Percentiles rank a stretch among this genome's conserved stretches.
Evolutionary conservation across 2,888 invertebrate genomes (phyloP).

Genomic region (Plagiodera versicolora): DNA sequence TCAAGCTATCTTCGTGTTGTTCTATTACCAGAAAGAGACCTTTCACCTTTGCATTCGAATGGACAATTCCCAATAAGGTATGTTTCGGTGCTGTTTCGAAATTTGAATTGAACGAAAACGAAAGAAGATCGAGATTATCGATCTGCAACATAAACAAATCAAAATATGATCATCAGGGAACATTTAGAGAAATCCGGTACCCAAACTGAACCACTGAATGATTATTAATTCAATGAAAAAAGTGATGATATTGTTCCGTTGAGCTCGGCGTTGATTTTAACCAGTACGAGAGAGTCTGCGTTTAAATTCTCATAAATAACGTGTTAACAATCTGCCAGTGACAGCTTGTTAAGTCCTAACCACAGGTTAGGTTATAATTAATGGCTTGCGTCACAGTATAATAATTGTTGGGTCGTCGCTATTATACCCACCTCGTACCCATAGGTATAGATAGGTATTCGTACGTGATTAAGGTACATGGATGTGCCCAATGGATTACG

Average conservation of each 20-base stretch:
- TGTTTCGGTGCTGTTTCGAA: too few species aligned
- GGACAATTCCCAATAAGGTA: too few species aligned
- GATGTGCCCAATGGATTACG: too few species aligned
- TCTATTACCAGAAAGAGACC: too few species aligned
- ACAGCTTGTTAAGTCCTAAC: constrained; percentile 60
- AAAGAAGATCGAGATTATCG: too few species aligned
- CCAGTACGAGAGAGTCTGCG: constrained; percentile 46
- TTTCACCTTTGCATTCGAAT: too few species aligned
- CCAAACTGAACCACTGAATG: constrained; percentile 15
- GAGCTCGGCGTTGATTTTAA: constrained; percentile 33
- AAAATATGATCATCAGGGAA: background rate
- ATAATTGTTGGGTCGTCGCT: constrained; percentile 57
- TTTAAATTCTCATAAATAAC: constrained; percentile 59
- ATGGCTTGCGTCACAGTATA: constrained; percentile 57
- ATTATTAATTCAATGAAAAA: constrained; percentile 32
- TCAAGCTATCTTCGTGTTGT: too few species aligned
- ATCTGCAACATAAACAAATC: too few species aligned
- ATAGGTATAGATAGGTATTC: constrained; percentile 44
- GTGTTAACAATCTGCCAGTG: constrained; percentile 58
- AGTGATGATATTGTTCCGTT: constrained; percentile 38
- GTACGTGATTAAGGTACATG: background rate
- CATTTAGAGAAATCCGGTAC: background rate
- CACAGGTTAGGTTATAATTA: constrained; percentile 60
- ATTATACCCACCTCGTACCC: constrained; percentile 54
- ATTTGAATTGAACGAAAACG: too few species aligned